Evolutionary conservation across 2,797 vertebrate species (phyloP).

Genomic region (Hoplostethus mediterraneus): DNA sequence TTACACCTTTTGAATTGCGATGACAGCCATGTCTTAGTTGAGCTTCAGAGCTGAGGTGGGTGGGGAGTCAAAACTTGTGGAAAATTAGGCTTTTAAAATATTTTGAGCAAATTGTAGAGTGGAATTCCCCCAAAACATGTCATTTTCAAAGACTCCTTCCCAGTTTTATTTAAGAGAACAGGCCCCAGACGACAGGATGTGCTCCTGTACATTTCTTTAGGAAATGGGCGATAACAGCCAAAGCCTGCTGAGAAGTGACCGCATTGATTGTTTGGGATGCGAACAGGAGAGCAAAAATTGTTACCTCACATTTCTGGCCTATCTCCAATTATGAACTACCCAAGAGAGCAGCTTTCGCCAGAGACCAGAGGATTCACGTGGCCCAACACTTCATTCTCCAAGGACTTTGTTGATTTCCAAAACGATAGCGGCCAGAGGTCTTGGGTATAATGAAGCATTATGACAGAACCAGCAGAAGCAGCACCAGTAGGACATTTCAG

Average conservation of each 20-base stretch:
- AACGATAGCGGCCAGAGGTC: conserved; percentile 82
- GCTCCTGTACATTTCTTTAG: conserved; percentile 32
- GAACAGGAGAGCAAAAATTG: conserved; percentile 91
- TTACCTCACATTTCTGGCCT: conserved; percentile 94
- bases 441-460: conserved; percentile 88
- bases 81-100: background rate
- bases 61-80: background rate
- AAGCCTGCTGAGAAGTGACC: conserved; percentile 16
- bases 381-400: conserved; percentile 93
- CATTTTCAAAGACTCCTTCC: conserved; percentile 4
- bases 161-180: conserved; percentile 15
- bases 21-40: conserved; percentile 7
- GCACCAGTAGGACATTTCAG: conserved; percentile 39
- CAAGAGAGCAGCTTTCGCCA: conserved; percentile 91
- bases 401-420: conserved; percentile 90
- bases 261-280: conserved; percentile 69
- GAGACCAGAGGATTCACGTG: conserved; percentile 83
- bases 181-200: conserved; percentile 16
- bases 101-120: conserved; percentile 4
- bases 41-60: conserved; percentile 15
- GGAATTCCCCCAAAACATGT: conserved; percentile 12
- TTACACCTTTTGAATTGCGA: conserved; percentile 25
- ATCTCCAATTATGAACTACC: conserved; percentile 92
- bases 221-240: conserved; percentile 13
- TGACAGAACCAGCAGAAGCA: conserved; percentile 54